phyloP scores from a whole-genome alignment of 2,888 invertebrate species.

The Nephrotoma guestfalica region DNA sequence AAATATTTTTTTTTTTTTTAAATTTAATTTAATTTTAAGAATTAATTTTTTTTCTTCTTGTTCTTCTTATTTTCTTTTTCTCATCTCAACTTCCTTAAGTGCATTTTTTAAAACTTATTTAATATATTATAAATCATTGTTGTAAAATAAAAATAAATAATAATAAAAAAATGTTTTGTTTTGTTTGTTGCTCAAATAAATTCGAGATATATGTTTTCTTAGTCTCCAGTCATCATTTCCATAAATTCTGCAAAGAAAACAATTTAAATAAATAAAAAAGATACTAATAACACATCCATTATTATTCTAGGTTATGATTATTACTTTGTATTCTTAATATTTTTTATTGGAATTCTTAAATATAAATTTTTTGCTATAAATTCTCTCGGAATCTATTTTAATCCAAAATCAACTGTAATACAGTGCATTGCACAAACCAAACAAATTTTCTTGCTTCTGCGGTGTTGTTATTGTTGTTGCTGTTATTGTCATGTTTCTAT shows the following conservation, averaged over 20 bases:
- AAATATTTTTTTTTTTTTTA: not conserved
- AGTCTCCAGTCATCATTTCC: slow-evolving; percentile 70
- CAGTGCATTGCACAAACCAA: not conserved
- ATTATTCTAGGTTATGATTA: not conserved
- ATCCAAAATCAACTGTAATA: not conserved
- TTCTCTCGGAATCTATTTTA: not conserved
- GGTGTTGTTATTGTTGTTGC: not conserved
- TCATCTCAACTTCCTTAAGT: not conserved
- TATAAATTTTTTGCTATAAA: not conserved
- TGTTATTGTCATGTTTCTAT: not conserved
- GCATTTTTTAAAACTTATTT: not conserved
- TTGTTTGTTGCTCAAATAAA: not conserved
- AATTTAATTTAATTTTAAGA: not conserved
- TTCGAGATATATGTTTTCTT: slow-evolving; percentile 18
- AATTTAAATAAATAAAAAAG: slow-evolving; percentile 6
- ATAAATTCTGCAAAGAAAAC: slow-evolving; percentile 51
- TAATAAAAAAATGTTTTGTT: not conserved
- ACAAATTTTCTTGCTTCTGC: not conserved
- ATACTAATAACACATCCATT: not conserved
- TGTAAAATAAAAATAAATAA: not conserved
- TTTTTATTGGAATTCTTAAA: not conserved
- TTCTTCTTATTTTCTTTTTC: not conserved
- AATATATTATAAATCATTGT: not conserved
- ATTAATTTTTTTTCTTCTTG: not conserved
- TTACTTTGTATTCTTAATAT: not conserved